Percentiles rank a stretch among this genome's conserved stretches.
These are phyloP conservation scores for Strix aluco DNA, from an alignment of 2,113 vertebrate genomes.

Conservation along the genomic window DNA sequence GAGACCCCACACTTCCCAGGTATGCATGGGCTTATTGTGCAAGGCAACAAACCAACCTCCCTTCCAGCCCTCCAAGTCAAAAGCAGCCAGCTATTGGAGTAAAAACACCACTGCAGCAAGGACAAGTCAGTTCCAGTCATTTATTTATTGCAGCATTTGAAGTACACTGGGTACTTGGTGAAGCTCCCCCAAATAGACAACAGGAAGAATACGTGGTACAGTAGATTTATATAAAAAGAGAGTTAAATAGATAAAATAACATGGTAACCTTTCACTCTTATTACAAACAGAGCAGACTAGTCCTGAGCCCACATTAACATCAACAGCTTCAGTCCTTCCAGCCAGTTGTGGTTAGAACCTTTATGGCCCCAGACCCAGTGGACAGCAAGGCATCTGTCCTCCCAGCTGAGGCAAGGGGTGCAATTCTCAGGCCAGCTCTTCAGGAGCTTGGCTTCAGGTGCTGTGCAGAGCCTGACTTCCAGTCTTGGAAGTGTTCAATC, in stretches of 20 bases:
- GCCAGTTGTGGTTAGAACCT: background rate
- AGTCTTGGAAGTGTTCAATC: background rate
- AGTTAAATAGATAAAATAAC: slow-evolving; percentile 17
- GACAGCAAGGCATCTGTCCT: background rate
- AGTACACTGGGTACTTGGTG: background rate
- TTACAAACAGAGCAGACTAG: background rate
- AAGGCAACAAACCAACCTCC: background rate
- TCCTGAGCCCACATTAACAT: background rate
- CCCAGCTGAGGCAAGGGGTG: background rate
- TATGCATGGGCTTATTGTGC: fast-evolving
- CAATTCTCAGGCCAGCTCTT: background rate
- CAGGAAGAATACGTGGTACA: background rate
- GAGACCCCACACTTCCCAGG: background rate
- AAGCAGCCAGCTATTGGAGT: background rate
- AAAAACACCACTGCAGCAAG: background rate
- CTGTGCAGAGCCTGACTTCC: background rate
- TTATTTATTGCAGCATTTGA: slow-evolving; percentile 32
- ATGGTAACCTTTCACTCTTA: background rate
- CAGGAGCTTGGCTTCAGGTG: background rate
- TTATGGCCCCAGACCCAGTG: background rate
- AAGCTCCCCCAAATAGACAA: background rate
- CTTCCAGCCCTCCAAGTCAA: background rate
- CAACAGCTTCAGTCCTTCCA: background rate
- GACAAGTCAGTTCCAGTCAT: background rate
- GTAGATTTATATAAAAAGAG: background rate